Conservation (phyloP, 2,888 invertebrate genomes). For the Mamestra brassicae region DNA sequence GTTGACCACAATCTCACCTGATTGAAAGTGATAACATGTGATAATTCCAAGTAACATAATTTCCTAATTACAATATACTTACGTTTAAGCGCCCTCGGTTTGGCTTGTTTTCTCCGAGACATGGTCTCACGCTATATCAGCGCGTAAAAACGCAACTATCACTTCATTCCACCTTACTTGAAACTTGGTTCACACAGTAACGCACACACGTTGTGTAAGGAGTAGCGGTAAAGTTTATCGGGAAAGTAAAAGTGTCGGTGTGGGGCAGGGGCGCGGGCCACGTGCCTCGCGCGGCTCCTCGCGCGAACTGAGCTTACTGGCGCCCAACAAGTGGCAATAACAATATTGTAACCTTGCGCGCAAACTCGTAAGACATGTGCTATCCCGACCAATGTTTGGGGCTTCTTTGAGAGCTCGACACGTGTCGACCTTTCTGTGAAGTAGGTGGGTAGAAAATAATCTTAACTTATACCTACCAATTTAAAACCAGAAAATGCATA, state of each 20-base stretch:
- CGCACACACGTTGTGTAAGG: constrained; percentile 15
- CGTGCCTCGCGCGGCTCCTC: constrained; percentile 83
- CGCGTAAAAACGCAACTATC: constrained; percentile 41
- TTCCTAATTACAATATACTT: constrained; percentile 79
- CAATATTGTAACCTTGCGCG: constrained; percentile 85
- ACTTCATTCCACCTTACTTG: constrained; percentile 61
- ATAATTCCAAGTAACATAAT: neutral
- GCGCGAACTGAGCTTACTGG: constrained; percentile 87
- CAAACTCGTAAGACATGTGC: constrained; percentile 83
- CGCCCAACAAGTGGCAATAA: constrained; percentile 91
- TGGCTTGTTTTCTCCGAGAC: constrained; percentile 94
- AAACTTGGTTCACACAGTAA: constrained; percentile 47
- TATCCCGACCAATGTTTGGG: constrained; percentile 64
- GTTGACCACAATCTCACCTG: too few species aligned
- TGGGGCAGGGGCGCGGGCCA: constrained; percentile 65
- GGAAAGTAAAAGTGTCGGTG: constrained; percentile 68
- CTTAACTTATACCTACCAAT: neutral
- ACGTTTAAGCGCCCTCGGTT: constrained; percentile 93
- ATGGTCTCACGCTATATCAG: constrained; percentile 77
- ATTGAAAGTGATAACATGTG: too few species aligned
- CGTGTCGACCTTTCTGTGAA: neutral
- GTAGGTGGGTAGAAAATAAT: neutral
- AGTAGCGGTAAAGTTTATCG: constrained; percentile 80
- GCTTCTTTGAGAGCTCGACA: constrained; percentile 56
- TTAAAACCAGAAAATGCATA: neutral